A percentile compares a stretch with the other conserved stretches of the same genome.
Conservation (phyloP, 2,113 vertebrate species). For the Microtus ochrogaster region DNA sequence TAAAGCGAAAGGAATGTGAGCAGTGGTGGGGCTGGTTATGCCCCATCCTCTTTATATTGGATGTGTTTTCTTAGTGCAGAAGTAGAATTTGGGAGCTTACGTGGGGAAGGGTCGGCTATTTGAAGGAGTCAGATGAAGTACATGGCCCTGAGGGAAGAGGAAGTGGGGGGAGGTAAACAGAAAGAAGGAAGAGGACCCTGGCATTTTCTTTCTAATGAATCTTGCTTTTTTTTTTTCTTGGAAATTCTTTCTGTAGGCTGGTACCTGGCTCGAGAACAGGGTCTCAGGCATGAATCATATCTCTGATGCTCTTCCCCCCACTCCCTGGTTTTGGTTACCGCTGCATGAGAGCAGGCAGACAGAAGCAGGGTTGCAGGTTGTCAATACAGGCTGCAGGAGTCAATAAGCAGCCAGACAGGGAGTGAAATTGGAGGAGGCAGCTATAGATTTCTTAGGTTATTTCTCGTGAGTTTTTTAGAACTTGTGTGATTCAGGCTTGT, state of each 20-base stretch:
- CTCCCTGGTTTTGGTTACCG: constrained; percentile 58
- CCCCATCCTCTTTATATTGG: not conserved
- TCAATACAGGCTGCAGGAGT: constrained; percentile 83
- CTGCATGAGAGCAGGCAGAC: constrained; percentile 77
- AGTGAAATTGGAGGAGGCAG: constrained; percentile 86
- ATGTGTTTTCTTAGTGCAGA: constrained; percentile 22
- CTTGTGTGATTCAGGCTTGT: constrained; percentile 85
- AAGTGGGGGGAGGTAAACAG: not conserved
- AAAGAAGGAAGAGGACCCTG: constrained; percentile 26
- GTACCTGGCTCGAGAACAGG: not conserved
- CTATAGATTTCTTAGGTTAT: constrained; percentile 87
- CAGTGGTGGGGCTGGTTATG: constrained; percentile 11
- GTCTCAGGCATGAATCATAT: constrained; percentile 67
- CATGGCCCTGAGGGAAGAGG: not conserved
- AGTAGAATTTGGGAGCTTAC: constrained; percentile 52
- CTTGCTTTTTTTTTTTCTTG: constrained; percentile 52
- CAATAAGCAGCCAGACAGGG: constrained; percentile 84
- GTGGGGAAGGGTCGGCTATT: constrained; percentile 23
- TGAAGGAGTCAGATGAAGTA: constrained; percentile 50
- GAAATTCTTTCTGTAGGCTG: constrained; percentile 54
- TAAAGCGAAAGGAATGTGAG: constrained; percentile 39
- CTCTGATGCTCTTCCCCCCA: constrained; percentile 52
- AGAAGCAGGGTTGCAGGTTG: constrained; percentile 76
- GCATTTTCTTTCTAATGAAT: constrained; percentile 44
- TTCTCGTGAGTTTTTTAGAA: constrained; percentile 87